Percentiles rank a stretch among this genome's conserved stretches.
Evolutionary conservation across 2,888 invertebrate species (phyloP).

Genomic region (Aspidiotus destructor): DNA sequence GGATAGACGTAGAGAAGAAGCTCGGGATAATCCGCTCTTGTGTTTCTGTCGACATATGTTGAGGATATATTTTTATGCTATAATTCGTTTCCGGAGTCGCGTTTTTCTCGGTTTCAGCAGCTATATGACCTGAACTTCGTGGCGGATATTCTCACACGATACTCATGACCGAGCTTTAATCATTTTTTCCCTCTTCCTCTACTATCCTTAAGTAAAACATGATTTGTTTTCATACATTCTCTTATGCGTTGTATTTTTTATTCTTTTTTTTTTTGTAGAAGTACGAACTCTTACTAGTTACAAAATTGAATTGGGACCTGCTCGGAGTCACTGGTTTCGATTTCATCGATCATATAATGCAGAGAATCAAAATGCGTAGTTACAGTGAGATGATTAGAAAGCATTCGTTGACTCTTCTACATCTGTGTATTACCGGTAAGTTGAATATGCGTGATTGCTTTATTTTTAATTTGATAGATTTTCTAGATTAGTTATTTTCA

Average conservation of each 20-base stretch:
- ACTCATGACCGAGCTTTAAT: not conserved
- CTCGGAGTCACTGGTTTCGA: slow-evolving; percentile 69
- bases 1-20: slow-evolving; percentile 25
- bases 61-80: slow-evolving; percentile 7
- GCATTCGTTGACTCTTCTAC: slow-evolving; percentile 66
- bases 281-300: slow-evolving; percentile 69
- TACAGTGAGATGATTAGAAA: slow-evolving; percentile 54
- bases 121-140: not conserved
- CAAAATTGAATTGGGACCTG: slow-evolving; percentile 69
- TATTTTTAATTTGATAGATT: slow-evolving; percentile 34
- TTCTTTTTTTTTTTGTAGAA: slow-evolving; percentile 46
- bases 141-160: slow-evolving; percentile 13
- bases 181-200: slow-evolving; percentile 8
- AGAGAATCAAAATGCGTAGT: slow-evolving; percentile 54
- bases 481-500: not conserved
- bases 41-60: slow-evolving; percentile 9
- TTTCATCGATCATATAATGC: slow-evolving; percentile 69
- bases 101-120: not conserved
- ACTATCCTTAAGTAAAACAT: no score
- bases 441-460: slow-evolving; percentile 36
- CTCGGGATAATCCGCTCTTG: slow-evolving; percentile 10
- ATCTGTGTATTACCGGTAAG: slow-evolving; percentile 70
- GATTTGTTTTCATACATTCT: no score
- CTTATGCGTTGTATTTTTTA: no score
- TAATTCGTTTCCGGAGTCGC: slow-evolving; percentile 12